These are phyloP conservation scores for Drosophila siamana DNA, from an alignment of 2,888 invertebrate genomes.

Conservation along the genomic window DNA sequence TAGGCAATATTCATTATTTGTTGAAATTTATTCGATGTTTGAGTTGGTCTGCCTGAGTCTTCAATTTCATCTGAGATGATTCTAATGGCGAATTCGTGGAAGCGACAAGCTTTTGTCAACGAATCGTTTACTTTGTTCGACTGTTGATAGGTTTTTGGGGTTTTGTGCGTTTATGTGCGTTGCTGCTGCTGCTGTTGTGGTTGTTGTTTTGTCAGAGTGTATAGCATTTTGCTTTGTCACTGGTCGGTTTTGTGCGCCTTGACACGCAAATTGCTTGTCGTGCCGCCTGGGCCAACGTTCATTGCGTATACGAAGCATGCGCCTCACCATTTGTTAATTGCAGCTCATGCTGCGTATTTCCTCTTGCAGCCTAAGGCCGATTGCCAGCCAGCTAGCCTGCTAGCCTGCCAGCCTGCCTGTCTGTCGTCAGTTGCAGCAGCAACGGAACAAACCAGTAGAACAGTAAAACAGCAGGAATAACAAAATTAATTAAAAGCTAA, in stretches of 20 bases:
- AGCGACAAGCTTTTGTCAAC: constrained; percentile 17
- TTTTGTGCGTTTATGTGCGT: neutral
- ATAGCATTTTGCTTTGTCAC: constrained; percentile 58
- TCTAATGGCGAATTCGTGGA: neutral
- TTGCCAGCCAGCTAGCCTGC: constrained; percentile 25
- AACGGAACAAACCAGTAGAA: neutral
- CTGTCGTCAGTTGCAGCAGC: constrained; percentile 55
- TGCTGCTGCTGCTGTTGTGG: neutral
- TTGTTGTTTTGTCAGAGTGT: constrained; percentile 15
- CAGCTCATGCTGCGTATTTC: constrained; percentile 14
- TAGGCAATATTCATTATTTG: neutral
- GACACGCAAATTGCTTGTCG: constrained; percentile 48
- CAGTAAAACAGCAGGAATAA: constrained; percentile 27
- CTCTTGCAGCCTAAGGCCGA: constrained; percentile 32
- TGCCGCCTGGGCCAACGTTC: constrained; percentile 2
- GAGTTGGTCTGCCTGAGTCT: neutral
- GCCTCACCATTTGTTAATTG: constrained; percentile 49
- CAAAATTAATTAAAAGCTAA: constrained; percentile 77
- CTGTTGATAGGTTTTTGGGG: constrained; percentile 19
- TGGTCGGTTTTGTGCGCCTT: constrained; percentile 44
- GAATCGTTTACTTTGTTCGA: constrained; percentile 7
- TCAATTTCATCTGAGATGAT: neutral
- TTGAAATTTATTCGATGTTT: neutral
- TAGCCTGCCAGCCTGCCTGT: neutral
- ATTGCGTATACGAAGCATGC: constrained; percentile 54